Evolutionary conservation across 2,888 invertebrate genomes (phyloP).

Genomic region (Eugnorisma glareosa): DNA sequence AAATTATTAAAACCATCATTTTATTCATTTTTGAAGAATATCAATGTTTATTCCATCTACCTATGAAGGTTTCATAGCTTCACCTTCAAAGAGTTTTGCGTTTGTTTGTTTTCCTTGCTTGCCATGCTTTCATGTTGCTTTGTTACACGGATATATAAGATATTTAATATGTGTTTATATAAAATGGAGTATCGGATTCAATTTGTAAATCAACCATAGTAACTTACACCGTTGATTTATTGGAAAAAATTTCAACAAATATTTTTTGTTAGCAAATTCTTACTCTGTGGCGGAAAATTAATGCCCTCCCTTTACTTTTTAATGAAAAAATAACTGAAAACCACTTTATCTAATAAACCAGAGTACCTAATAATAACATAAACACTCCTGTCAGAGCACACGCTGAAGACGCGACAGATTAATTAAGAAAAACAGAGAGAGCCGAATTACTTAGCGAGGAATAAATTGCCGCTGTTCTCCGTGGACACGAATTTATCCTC

Average conservation of each 20-base stretch:
- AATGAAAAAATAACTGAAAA: not conserved
- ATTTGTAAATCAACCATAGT: too few relatives aligned
- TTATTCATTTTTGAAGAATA: too few relatives aligned
- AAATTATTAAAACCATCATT: too few relatives aligned
- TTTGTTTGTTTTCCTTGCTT: too few relatives aligned
- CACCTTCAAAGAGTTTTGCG: too few relatives aligned
- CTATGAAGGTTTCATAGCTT: too few relatives aligned
- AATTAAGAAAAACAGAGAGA: constrained; percentile 65
- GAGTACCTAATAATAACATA: constrained; percentile 29
- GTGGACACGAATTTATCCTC: constrained; percentile 44
- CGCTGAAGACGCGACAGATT: constrained; percentile 56
- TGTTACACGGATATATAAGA: not conserved
- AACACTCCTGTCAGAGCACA: constrained; percentile 27
- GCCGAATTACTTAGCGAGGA: constrained; percentile 60
- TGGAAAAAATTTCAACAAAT: not conserved
- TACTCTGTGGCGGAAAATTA: not conserved
- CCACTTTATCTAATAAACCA: constrained; percentile 15
- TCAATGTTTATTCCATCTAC: too few relatives aligned
- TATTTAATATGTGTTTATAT: not conserved
- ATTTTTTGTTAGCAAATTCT: not conserved
- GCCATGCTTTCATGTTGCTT: too few relatives aligned
- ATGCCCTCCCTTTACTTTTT: not conserved
- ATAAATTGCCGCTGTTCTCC: constrained; percentile 54
- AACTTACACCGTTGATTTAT: not conserved
- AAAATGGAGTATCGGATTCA: not conserved